These are phyloP conservation scores for Platycheirus rosarum DNA, from an alignment of 2,888 invertebrate genomes.

Conservation along the genomic window DNA sequence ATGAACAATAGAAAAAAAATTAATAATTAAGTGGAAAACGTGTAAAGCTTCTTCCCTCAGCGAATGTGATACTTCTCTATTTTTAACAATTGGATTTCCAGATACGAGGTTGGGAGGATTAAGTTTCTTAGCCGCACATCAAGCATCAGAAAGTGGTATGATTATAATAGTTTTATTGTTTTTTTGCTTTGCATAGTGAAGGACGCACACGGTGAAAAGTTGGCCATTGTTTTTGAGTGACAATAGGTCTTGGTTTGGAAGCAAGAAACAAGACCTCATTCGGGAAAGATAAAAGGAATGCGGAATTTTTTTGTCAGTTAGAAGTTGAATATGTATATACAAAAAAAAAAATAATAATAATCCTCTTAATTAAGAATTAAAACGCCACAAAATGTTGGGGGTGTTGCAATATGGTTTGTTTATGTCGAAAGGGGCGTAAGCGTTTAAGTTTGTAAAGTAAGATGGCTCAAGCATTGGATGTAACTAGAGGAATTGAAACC, in stretches of 20 bases:
- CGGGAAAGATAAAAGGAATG: constrained; percentile 15
- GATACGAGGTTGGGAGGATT: constrained; percentile 55
- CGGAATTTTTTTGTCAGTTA: constrained; percentile 15
- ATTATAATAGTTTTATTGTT: constrained; percentile 11
- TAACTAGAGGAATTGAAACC: too few species aligned
- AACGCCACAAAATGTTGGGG: constrained; percentile 16
- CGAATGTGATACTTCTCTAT: constrained; percentile 49
- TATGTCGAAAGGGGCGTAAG: constrained; percentile 4
- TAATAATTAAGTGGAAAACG: constrained; percentile 66
- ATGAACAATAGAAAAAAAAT: constrained; percentile 30
- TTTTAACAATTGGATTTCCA: constrained; percentile 51
- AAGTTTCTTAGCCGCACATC: constrained; percentile 29
- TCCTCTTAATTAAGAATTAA: background rate
- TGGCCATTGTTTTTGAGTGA: constrained; percentile 7
- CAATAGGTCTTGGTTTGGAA: background rate
- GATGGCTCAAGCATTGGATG: constrained; percentile 3
- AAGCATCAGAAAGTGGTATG: constrained; percentile 16
- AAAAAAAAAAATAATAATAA: background rate
- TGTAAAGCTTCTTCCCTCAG: constrained; percentile 23
- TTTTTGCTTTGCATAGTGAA: constrained; percentile 14
- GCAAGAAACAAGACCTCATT: constrained; percentile 5
- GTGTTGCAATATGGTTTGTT: background rate
- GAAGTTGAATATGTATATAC: too few species aligned
- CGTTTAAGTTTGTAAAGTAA: background rate
- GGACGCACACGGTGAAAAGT: constrained; percentile 8